Evolutionary conservation across 2,113 vertebrate species (phyloP).

Genomic region (Phylloscopus trochilus): DNA sequence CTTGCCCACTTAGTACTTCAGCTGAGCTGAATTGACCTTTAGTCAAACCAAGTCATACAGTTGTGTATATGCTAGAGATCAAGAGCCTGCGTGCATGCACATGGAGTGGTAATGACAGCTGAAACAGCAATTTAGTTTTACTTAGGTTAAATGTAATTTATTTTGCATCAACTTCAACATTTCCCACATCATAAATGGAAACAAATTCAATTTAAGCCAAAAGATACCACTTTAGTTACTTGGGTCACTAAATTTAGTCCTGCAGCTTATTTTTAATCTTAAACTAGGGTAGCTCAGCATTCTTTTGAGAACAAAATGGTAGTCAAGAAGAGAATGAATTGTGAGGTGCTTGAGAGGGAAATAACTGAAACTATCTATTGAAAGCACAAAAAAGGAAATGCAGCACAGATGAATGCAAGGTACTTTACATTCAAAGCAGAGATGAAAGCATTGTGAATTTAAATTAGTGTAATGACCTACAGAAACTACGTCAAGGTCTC

Average conservation of each 20-base stretch:
- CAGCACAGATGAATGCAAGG: neutral
- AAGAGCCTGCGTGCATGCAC: fast-evolving
- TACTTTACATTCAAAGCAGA: constrained; percentile 45
- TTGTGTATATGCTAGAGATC: neutral
- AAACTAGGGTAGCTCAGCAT: neutral
- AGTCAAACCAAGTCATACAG: neutral
- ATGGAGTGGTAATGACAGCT: neutral
- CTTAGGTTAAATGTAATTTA: neutral
- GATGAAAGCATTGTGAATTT: constrained; percentile 55
- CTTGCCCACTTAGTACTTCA: neutral
- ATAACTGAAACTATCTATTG: neutral
- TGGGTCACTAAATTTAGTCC: neutral
- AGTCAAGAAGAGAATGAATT: constrained; percentile 1
- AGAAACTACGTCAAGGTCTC: constrained; percentile 36
- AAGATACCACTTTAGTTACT: neutral
- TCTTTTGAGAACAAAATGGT: neutral
- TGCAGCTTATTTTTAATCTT: neutral
- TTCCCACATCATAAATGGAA: neutral
- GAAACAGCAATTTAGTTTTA: neutral
- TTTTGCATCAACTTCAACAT: neutral
- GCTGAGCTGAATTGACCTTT: neutral
- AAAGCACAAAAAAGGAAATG: constrained; percentile 2
- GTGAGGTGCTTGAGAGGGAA: neutral
- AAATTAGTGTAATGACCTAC: constrained; percentile 60
- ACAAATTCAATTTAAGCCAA: neutral